Percentiles rank a stretch among this genome's conserved stretches.
phyloP scores from a whole-genome alignment of 1,140 invertebrate genomes.

The Nixonia krombeini region DNA sequence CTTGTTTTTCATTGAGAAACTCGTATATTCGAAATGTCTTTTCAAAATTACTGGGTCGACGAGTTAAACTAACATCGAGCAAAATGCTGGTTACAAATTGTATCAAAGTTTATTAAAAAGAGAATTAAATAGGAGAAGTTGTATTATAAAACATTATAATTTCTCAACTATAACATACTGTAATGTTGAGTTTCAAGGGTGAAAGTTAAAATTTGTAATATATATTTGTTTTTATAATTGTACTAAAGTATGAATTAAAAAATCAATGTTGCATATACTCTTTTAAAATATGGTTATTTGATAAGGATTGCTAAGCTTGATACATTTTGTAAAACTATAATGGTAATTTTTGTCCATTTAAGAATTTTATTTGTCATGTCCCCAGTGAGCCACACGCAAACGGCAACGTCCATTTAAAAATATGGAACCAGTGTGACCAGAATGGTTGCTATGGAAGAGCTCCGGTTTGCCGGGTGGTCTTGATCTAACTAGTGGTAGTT shows the following conservation, averaged over 20 bases:
- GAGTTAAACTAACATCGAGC: neutral
- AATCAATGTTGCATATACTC: too few relatives aligned
- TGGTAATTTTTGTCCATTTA: constrained; percentile 21
- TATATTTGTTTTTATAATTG: too few relatives aligned
- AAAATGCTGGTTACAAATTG: neutral
- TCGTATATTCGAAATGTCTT: neutral
- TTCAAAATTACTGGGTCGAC: neutral
- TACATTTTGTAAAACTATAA: neutral
- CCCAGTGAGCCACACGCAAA: constrained; percentile 67
- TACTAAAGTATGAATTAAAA: too few relatives aligned
- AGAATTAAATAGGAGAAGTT: too few relatives aligned
- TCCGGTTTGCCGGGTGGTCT: constrained; percentile 66
- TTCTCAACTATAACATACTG: too few relatives aligned
- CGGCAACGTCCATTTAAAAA: constrained; percentile 66
- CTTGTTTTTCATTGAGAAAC: too few relatives aligned
- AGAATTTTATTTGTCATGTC: constrained; percentile 45
- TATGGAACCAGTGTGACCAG: constrained; percentile 73
- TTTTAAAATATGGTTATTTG: too few relatives aligned
- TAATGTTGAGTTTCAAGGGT: too few relatives aligned
- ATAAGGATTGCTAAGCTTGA: neutral
- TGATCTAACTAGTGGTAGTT: constrained; percentile 59
- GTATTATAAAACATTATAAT: too few relatives aligned
- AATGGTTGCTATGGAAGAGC: constrained; percentile 73
- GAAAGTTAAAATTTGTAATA: too few relatives aligned
- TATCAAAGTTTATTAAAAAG: constrained; percentile 1